Evolutionary conservation across 2,888 invertebrate genomes (phyloP), one percentile per base, ranked within the genome.

Genomic region (Flexamia atlantica): DNA sequence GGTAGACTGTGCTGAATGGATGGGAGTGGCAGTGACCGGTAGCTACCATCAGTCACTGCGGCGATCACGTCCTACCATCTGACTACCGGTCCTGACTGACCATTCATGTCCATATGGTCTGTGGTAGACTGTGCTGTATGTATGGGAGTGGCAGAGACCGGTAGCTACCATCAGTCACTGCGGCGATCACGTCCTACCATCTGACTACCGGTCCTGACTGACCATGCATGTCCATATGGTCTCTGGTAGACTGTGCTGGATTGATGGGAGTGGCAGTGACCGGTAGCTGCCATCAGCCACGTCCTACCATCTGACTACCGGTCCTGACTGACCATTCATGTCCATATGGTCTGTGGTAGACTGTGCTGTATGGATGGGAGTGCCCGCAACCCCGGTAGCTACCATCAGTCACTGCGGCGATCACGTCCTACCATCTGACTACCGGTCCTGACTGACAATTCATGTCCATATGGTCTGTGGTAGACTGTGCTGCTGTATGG

Each of bases 161-260:
- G 82, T 83, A 83, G 82, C 74, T 36, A 3, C 46, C 76, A 79
- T 79, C 79, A 79, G 57, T 79, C 79, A 79, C 46, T 9, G 46
- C 60, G 12, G 53, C 25, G 76, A 76, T 36, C 72, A 72, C 72
- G 72, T 70, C 70, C 32, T 3, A 53, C 64, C 64, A 64, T 64
- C 64, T 64, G 64, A 64, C 64, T 64, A 64, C 64, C 30, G 64
- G 64, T 64, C 64, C 64, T 28, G 25, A 28, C 64, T 64, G 64
- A 30, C 30, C 64, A 64, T 64, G 28, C 64, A 64, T 28, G 64
- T 12, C 12, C 2, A 64, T 30, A 28, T 14, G 28, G 28, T 4
- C 14, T 46, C 7, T n/a, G 9, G 10, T 53, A 53, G 64, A 64
- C 64, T 64, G 12, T 30, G 30, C 10, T 12, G 64, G 28, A 28